These are phyloP conservation scores for Narcine bancroftii DNA, from an alignment of 2,113 vertebrate species.

Conservation along the genomic window DNA sequence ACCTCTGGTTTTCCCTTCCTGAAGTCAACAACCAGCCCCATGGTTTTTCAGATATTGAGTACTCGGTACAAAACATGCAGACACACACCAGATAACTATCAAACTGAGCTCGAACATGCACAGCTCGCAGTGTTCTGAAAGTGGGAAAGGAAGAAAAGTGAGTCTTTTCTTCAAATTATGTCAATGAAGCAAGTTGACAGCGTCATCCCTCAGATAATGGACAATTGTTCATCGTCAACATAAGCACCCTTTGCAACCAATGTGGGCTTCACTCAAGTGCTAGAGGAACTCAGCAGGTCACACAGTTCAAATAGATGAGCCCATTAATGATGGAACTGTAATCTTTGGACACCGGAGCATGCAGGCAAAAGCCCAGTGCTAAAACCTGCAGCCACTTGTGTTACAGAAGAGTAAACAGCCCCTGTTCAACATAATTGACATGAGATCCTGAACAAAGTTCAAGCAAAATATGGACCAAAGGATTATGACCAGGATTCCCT, in stretches of 20 bases:
- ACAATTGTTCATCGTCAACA: neutral
- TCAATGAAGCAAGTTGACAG: neutral
- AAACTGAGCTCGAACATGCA: neutral
- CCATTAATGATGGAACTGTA: neutral
- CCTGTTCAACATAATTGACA: neutral
- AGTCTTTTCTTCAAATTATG: slow-evolving; percentile 19
- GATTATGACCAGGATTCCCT: neutral
- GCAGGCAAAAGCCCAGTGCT: neutral
- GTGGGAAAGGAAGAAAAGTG: neutral
- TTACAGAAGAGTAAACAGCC: neutral
- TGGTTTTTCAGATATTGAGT: too few relatives aligned
- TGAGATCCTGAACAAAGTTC: neutral
- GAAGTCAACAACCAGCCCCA: too few relatives aligned
- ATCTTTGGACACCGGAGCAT: neutral
- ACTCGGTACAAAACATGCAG: too few relatives aligned
- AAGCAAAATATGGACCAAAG: neutral
- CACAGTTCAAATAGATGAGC: neutral
- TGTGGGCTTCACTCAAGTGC: neutral
- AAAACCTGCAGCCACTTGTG: neutral
- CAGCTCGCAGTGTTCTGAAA: neutral
- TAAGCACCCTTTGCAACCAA: neutral
- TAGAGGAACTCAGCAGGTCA: too few relatives aligned
- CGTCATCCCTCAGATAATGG: neutral
- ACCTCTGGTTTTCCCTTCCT: too few relatives aligned
- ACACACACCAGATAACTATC: neutral